phyloP scores from a whole-genome alignment of 37 sponge, comb jelly and placozoan genomes.

The Amphimedon queenslandica region DNA sequence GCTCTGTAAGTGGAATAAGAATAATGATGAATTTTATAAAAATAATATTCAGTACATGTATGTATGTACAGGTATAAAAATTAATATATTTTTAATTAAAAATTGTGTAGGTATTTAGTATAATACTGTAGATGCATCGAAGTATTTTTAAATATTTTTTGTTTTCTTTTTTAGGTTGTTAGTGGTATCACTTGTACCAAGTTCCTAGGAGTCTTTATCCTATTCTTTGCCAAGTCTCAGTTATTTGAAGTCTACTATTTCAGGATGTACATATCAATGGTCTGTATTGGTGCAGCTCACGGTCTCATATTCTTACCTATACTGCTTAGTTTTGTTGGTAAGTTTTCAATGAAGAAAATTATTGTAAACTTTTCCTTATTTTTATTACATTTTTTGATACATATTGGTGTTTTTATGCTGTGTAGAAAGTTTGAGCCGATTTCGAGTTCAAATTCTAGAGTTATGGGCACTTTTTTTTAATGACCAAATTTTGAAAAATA shows the following conservation, averaged over 20 bases:
- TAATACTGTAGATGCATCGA: too few species aligned
- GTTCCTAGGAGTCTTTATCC: conserved; percentile 93
- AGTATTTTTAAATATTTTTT: too few species aligned
- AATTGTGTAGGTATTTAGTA: neutral
- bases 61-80: neutral
- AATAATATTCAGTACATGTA: too few species aligned
- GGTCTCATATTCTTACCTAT: conserved; percentile 93
- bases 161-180: conserved; percentile 46
- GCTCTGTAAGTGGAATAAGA: conserved; percentile 66
- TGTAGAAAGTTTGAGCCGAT: too few species aligned
- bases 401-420: too few species aligned
- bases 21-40: neutral
- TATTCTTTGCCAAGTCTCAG: conserved; percentile 95
- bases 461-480: too few species aligned
- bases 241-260: conserved; percentile 94
- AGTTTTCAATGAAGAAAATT: conserved; percentile 8
- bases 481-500: too few species aligned
- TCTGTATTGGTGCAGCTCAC: conserved; percentile 86
- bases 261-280: conserved; percentile 97
- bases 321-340: conserved; percentile 90
- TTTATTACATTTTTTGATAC: too few species aligned
- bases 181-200: conserved; percentile 99
- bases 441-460: too few species aligned
- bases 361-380: too few species aligned
- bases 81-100: neutral